These are phyloP conservation scores for Enteromius thamalakanensis DNA, from an alignment of 2,797 vertebrate genomes.

Conservation along the genomic window DNA sequence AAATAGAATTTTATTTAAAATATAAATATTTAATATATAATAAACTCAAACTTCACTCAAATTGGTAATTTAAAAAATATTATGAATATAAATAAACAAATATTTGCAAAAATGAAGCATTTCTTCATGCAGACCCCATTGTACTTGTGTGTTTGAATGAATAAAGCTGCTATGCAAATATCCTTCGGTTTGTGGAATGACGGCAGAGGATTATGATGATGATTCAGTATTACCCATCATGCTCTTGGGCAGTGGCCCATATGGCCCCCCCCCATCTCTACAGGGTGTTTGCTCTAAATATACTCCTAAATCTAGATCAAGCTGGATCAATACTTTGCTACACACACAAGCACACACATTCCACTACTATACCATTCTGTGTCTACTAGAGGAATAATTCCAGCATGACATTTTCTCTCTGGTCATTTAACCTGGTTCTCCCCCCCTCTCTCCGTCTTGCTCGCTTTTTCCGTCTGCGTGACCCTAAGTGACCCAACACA, in stretches of 20 bases:
- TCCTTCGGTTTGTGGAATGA: constrained; percentile 29
- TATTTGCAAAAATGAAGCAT: not conserved
- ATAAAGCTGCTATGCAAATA: constrained; percentile 26
- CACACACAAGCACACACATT: constrained; percentile 19
- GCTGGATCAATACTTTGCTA: constrained; percentile 52
- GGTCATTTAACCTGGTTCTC: constrained; percentile 24
- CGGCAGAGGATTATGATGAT: constrained; percentile 46
- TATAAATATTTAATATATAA: not conserved
- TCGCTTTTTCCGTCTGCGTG: not conserved
- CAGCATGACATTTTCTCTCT: constrained; percentile 27
- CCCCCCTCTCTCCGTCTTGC: not conserved
- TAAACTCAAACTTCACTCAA: not conserved
- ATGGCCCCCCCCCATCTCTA: constrained; percentile 40
- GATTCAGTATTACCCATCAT: constrained; percentile 59
- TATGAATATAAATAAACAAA: not conserved
- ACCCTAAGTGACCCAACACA: constrained; percentile 23
- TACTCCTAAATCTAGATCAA: constrained; percentile 61
- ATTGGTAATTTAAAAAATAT: not conserved
- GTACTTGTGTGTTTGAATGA: constrained; percentile 29
- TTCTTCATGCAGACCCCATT: not conserved
- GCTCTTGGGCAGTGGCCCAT: constrained; percentile 49
- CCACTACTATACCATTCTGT: constrained; percentile 24
- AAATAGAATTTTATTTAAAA: not conserved
- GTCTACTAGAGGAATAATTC: constrained; percentile 11
- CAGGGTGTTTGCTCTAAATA: constrained; percentile 55